Evolutionary conservation across 2,888 invertebrate genomes (phyloP).

Genomic region (Dolichomitus sp.): DNA sequence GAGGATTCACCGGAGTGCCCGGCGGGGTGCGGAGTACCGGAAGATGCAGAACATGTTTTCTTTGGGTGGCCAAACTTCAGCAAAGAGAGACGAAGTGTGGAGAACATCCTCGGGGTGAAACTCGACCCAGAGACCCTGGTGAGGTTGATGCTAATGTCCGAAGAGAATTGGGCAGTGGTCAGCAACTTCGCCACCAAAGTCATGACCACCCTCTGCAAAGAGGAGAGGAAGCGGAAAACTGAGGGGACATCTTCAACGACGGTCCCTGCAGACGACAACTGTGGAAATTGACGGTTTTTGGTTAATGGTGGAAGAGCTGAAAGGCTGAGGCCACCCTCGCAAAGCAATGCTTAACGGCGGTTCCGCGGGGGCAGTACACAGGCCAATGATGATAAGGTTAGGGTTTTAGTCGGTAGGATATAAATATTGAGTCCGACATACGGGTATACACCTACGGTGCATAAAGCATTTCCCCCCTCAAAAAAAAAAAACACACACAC

Average conservation of each 20-base stretch:
- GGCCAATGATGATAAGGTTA: slow-evolving; percentile 34
- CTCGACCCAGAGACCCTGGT: slow-evolving; percentile 16
- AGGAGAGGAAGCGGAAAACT: slow-evolving; percentile 27
- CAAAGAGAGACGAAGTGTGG: neutral
- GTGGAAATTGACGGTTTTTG: neutral
- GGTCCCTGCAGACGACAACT: neutral
- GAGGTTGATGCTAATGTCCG: too few species aligned
- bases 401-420: slow-evolving; percentile 50
- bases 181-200: slow-evolving; percentile 28
- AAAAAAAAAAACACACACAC: too few species aligned
- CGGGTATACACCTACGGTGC: slow-evolving; percentile 23
- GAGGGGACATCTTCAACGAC: slow-evolving; percentile 2
- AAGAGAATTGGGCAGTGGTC: too few species aligned
- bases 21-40: neutral
- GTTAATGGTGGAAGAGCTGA: slow-evolving; percentile 38
- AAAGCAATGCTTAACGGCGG: slow-evolving; percentile 53
- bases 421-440: slow-evolving; percentile 31
- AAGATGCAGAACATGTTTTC: slow-evolving; percentile 24
- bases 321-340: too few species aligned
- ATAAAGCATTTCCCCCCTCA: slow-evolving; percentile 33
- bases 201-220: slow-evolving; percentile 22
- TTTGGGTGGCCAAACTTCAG: neutral
- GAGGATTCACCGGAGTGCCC: slow-evolving; percentile 10
- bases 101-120: slow-evolving; percentile 15
- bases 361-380: slow-evolving; percentile 35